Percentiles rank a stretch among this genome's conserved stretches.
These are phyloP conservation scores for Takifugu rubripes DNA, from an alignment of 2,797 vertebrate species.

Conservation along the genomic window DNA sequence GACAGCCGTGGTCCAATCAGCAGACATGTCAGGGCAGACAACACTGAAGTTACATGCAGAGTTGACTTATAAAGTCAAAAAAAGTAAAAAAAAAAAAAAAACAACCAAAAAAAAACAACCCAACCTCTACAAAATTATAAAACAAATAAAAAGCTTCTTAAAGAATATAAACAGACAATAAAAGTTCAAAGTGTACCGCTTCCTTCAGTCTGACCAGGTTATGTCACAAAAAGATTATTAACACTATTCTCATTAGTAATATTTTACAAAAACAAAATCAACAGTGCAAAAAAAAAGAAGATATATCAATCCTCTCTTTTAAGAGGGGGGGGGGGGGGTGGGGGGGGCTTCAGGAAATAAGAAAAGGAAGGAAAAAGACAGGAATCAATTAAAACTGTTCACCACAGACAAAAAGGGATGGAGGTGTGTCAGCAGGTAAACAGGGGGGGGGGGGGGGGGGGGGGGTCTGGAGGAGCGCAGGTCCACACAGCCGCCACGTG, in stretches of 20 bases:
- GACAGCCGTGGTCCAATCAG: constrained; percentile 58
- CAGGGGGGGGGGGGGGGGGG: neutral
- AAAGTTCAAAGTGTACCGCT: constrained; percentile 38
- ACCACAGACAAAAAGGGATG: neutral
- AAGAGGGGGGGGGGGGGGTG: neutral
- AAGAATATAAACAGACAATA: constrained; percentile 46
- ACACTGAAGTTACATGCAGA: constrained; percentile 36
- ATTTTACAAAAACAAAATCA: constrained; percentile 75
- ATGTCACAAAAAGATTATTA: constrained; percentile 67
- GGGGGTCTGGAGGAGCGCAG: neutral
- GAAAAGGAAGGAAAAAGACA: constrained; percentile 1
- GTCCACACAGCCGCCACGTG: no score
- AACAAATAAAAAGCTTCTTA: constrained; percentile 61
- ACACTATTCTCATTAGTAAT: constrained; percentile 68
- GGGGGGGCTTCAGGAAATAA: neutral
- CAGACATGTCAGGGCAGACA: constrained; percentile 34
- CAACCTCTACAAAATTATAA: constrained; percentile 38
- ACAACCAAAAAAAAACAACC: no score
- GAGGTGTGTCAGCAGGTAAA: neutral
- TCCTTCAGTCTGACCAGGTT: constrained; percentile 44
- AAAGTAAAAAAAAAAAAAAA: constrained; percentile 12
- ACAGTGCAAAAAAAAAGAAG: constrained; percentile 78
- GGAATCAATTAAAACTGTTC: neutral
- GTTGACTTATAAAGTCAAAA: constrained; percentile 29
- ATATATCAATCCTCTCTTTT: constrained; percentile 50